Base-by-base conservation (phyloP, 2,113 vertebrate genomes). In the Panurus biarmicus region DNA sequence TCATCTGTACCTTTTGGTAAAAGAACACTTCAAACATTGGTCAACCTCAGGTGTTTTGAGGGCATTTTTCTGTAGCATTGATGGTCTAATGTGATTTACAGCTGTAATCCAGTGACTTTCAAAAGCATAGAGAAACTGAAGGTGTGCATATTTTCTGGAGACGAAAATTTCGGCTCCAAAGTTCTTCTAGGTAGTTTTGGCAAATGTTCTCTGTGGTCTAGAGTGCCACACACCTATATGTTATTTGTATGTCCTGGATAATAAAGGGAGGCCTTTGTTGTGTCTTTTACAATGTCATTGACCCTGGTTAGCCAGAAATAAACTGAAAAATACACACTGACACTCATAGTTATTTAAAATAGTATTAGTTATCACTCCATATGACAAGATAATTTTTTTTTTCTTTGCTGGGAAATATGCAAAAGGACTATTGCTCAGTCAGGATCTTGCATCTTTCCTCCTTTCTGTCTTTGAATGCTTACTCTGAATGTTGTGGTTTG, bases 1-100 rank as follows among this genome's bases (percentile, higher is more conserved):
- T 65, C 11, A 45, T 33, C 9, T 61, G 14, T 79, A 45, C 23
- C 14, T 90, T 79, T 89, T 61, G 6, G 28, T 69, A 35, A 60
- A 75, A 85, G 38, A 65, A 84, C 60, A 64, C 19, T 40, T 85
- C 38, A 58, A 35, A 66, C 11, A 12, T 61, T 35, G 14, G 15
- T 42, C 0, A 1, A 14, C 11, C 15, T 48, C 22, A 1, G 2
- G 1, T 6, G 29, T 65, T 84, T 91, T 38, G 24, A 33, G 42
- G 56, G 5, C 33, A 69, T 91, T 93, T 82, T 85, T 17, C 61
- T 87, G 11, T 72, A 36, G 21, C 29, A 19, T 36, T 76, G 66
- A 24, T 61, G 25, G 7, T 50, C 21, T 90, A 36, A 76, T 48
- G 29, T 61, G 33, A 85, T 18, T 90, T 80, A 29, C 19, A 72